Base-by-base conservation (phyloP, 1,140 invertebrate species). In the Cydia fagiglandana region DNA sequence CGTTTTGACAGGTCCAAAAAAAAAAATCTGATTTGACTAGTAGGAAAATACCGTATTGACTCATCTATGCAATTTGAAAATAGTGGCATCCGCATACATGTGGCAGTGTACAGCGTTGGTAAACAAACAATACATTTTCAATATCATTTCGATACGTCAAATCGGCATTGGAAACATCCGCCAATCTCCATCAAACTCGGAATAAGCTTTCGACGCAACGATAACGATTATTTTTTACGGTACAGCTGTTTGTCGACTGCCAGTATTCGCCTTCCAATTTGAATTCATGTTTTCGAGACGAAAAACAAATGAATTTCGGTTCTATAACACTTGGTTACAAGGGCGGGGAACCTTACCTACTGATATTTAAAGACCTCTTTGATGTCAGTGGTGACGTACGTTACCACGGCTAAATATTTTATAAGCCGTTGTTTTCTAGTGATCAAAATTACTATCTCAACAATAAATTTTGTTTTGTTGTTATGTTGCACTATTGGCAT, bases 181-280 rank as follows among this genome's bases (percentile, higher is more conserved):
- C 50, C n/a, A 7, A 64, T 38, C 66, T 9, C n/a, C 34, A 70
- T 70, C 66, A 41, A 34, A 70, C n/a, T 68, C 30, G 5, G 66
- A 41, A 68, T 38, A 70, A 9, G 30, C 38, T 38, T 17, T 70
- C 66, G 30, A 41, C 66, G 66, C 66, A 41, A 70, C 66, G 66
- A 70, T 70, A 70, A 70, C 66, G 45, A 70, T 70, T 70, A 70
- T 70, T 70, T 70, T 70, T 70, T 70, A 70, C 66, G 66, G 17
- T 70, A 70, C 66, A 70, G 66, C n/a, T 45, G 38, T 70, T 70
- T 70, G 66, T 70, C 34, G 66, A 38, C 66, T 41, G 34, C 64
- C 30, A 68, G 64, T 34, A 15, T 15, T 4, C 28, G 64, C 66
- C 17, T 61, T 61, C 56, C 17, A 61, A 61, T 61, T 61, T 61